These are phyloP conservation scores for Patiria pectinifera DNA, from an alignment of 53 echinoderm and acorn worm genomes.

Conservation along the genomic window DNA sequence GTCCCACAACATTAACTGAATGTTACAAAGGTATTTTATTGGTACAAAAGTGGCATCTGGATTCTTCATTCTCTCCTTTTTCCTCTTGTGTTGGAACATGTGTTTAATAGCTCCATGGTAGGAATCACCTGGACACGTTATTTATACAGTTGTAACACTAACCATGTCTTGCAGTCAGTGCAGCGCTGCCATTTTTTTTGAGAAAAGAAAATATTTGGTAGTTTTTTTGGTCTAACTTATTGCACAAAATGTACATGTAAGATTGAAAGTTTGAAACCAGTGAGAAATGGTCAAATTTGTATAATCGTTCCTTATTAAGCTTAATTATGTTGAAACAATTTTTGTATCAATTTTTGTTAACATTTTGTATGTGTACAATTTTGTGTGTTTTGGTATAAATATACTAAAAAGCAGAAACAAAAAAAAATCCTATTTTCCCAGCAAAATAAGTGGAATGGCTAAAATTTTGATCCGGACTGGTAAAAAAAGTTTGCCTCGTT, in stretches of 20 bases:
- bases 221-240: background rate
- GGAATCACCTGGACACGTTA: too few species aligned
- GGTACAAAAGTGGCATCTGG: background rate
- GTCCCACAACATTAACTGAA: background rate
- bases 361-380: conserved; percentile 48
- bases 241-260: background rate
- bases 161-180: background rate
- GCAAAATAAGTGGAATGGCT: background rate
- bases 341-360: conserved; percentile 37
- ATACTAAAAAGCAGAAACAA: background rate
- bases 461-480: background rate
- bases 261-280: background rate
- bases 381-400: conserved; percentile 14
- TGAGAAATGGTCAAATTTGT: background rate
- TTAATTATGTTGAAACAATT: conserved; percentile 6
- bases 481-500: too few species aligned
- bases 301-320: conserved; percentile 19
- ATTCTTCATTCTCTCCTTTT: background rate
- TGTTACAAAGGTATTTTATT: too few species aligned
- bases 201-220: background rate
- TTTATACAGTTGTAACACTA: too few species aligned
- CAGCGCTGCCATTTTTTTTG: background rate
- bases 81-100: background rate
- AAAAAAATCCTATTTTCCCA: background rate
- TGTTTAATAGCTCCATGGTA: too few species aligned